phyloP scores from a whole-genome alignment of 2,888 invertebrate species.

The Tupiocoris notatus region DNA sequence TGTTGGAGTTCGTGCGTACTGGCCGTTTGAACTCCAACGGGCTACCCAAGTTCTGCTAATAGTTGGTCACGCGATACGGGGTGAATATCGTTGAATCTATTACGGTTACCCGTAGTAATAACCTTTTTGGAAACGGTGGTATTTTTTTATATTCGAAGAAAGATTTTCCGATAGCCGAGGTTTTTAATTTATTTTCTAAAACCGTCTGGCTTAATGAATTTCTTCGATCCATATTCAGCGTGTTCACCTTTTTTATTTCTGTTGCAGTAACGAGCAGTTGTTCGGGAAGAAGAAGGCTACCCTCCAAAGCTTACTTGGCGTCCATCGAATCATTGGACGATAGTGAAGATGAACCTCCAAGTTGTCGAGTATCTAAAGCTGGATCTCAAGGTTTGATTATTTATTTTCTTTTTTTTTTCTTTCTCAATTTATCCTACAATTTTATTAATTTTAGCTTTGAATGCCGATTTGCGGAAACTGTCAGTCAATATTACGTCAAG shows the following conservation, averaged over 20 bases:
- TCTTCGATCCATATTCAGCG: too few species aligned
- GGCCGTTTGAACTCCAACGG: not conserved
- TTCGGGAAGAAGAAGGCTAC: slow-evolving; percentile 64
- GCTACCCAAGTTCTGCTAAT: not conserved
- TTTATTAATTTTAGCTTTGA: too few species aligned
- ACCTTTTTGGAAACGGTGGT: too few species aligned
- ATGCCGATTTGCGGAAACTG: too few species aligned
- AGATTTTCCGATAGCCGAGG: too few species aligned
- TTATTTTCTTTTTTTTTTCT: not conserved
- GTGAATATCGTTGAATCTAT: not conserved
- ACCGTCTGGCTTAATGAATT: not conserved
- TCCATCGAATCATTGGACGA: slow-evolving; percentile 85
- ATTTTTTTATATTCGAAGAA: too few species aligned
- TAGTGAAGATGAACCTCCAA: slow-evolving; percentile 50
- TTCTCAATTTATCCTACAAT: not conserved
- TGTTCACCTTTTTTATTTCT: not conserved
- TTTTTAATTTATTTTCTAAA: too few species aligned
- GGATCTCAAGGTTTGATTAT: slow-evolving; percentile 52
- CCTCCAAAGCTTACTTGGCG: slow-evolving; percentile 68
- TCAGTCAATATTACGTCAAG: too few species aligned
- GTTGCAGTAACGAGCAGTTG: slow-evolving; percentile 59
- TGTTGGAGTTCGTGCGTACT: not conserved
- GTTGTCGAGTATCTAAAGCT: slow-evolving; percentile 45
- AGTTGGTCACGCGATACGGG: not conserved
- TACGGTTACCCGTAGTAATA: not conserved